Conservation (phyloP, 2,888 invertebrate species). For the Acrobasis consociella region DNA sequence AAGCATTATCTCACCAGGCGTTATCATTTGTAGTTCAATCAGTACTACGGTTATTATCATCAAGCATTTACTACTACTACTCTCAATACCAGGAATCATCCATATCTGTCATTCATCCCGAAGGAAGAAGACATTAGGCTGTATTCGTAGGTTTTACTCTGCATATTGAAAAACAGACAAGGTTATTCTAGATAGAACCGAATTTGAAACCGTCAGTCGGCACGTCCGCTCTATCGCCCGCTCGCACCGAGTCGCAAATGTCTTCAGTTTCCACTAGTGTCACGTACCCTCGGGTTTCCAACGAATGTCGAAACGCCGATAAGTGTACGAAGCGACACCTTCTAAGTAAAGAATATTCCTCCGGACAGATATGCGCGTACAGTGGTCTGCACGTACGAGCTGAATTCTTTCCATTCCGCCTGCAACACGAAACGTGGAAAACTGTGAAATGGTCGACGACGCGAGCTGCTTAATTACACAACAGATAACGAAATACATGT, state of each 20-base stretch:
- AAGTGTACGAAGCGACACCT: neutral
- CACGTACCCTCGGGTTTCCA: conserved; percentile 14
- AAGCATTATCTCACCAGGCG: too few species aligned
- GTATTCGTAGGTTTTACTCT: too few species aligned
- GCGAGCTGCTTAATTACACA: conserved; percentile 15
- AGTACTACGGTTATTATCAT: too few species aligned
- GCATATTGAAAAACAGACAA: too few species aligned
- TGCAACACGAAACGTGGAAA: conserved; percentile 10
- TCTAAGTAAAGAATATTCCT: conserved; percentile 1
- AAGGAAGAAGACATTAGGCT: too few species aligned
- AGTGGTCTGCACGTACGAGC: conserved; percentile 14
- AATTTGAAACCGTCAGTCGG: neutral
- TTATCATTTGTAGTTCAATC: too few species aligned
- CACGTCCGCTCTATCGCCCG: neutral
- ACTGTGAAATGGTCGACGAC: conserved; percentile 12
- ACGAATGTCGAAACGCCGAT: conserved; percentile 25
- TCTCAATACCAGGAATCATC: too few species aligned
- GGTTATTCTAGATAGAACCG: neutral
- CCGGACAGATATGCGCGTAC: conserved; percentile 3
- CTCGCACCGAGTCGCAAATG: neutral
- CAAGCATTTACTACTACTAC: too few species aligned
- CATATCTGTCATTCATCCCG: too few species aligned
- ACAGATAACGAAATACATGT: conserved; percentile 9
- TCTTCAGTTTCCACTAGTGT: neutral
- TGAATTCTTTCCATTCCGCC: conserved; percentile 19